Evolutionary conservation across 2,113 vertebrate genomes (phyloP).

Genomic region (Anseranas semipalmata): DNA sequence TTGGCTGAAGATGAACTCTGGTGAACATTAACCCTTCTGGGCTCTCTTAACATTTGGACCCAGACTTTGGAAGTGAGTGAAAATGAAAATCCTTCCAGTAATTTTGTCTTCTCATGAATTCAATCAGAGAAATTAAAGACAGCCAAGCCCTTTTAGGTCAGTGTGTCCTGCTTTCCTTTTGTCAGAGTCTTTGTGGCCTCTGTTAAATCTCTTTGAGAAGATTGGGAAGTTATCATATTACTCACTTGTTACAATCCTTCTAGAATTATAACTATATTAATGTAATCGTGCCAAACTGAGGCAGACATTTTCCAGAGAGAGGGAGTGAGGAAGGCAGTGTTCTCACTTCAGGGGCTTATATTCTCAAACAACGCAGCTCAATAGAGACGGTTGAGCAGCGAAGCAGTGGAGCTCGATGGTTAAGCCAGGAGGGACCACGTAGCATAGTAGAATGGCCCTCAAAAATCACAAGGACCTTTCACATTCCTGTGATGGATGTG

Average conservation of each 20-base stretch:
- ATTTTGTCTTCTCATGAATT: conserved; percentile 1
- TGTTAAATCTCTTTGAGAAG: not conserved
- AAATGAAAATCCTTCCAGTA: conserved; percentile 13
- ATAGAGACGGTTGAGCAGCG: not conserved
- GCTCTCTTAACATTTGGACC: conserved; percentile 5
- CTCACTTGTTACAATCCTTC: not conserved
- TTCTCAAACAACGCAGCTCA: not conserved
- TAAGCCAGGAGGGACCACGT: not conserved
- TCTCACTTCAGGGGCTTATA: not conserved
- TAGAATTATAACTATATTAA: not conserved
- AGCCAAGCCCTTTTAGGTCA: not conserved
- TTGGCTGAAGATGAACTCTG: not conserved
- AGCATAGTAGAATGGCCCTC: not conserved
- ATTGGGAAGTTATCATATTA: not conserved
- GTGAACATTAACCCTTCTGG: conserved; percentile 45
- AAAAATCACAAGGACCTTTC: not conserved
- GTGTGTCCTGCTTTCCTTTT: not conserved
- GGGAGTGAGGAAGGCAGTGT: not conserved
- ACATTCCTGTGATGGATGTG: not conserved
- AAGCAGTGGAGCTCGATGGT: accelerated
- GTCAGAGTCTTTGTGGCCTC: not conserved
- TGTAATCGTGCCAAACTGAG: not conserved
- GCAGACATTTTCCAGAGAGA: conserved; percentile 19
- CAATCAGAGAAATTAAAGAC: not conserved
- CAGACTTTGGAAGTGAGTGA: not conserved